A percentile compares a stretch with the other conserved stretches of the same genome.
These are phyloP conservation scores for Dicaeum eximium DNA, from an alignment of 2,113 vertebrate species.

Conservation along the genomic window DNA sequence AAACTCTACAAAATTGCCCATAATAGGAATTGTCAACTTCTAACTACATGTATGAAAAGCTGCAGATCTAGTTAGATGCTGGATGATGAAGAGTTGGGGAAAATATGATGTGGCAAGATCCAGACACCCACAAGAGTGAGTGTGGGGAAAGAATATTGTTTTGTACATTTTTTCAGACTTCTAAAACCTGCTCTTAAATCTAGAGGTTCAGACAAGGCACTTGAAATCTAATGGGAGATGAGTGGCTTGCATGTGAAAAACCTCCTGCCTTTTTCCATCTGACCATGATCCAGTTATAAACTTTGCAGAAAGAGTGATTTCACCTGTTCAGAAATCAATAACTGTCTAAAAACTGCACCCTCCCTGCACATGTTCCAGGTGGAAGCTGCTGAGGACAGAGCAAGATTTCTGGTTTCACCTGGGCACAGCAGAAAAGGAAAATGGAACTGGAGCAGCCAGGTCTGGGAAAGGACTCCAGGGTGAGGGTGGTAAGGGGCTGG, in stretches of 20 bases:
- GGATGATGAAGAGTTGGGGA: neutral
- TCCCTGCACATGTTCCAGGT: neutral
- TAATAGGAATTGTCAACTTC: neutral
- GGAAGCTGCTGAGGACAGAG: neutral
- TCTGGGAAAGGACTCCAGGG: neutral
- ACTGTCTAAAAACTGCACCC: neutral
- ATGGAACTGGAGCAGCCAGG: neutral
- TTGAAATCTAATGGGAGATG: neutral
- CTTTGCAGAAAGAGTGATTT: neutral
- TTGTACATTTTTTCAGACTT: neutral
- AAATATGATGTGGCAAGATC: neutral
- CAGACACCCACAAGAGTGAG: neutral
- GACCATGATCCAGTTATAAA: neutral
- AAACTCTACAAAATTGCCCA: neutral
- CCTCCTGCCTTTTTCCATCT: neutral
- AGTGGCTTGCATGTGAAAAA: neutral
- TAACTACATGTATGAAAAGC: neutral
- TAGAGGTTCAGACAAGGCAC: neutral
- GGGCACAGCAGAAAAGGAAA: neutral
- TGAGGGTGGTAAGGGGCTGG: accelerated
- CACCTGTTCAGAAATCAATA: neutral
- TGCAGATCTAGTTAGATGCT: neutral
- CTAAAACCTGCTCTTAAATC: neutral
- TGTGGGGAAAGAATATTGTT: neutral
- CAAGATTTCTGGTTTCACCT: neutral